Evolutionary conservation across 2,888 invertebrate genomes (phyloP).

Genomic region (Leptogaster cylindrica): DNA sequence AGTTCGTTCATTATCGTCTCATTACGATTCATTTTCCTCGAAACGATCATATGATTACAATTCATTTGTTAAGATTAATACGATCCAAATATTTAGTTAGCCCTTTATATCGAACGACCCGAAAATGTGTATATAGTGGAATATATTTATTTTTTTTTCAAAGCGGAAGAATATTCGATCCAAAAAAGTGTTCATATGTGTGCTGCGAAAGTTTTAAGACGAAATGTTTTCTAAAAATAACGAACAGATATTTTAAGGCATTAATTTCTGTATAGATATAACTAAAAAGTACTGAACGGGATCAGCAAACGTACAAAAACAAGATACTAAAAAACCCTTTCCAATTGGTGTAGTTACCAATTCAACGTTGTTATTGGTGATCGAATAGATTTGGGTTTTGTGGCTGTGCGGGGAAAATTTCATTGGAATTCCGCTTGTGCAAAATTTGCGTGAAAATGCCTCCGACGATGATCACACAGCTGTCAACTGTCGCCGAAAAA

Average conservation of each 20-base stretch:
- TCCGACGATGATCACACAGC: slow-evolving; percentile 40
- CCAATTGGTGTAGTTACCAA: background rate
- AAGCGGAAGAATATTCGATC: slow-evolving; percentile 31
- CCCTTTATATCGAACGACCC: slow-evolving; percentile 26
- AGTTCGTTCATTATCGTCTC: slow-evolving; percentile 16
- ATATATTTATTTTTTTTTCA: no score
- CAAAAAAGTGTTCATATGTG: slow-evolving; percentile 18
- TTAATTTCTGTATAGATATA: slow-evolving; percentile 38
- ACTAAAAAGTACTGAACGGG: slow-evolving; percentile 17
- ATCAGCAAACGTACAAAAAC: slow-evolving; percentile 21
- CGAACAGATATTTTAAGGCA: slow-evolving; percentile 40
- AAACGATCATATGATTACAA: slow-evolving; percentile 17
- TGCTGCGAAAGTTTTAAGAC: slow-evolving; percentile 24
- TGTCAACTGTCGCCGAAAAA: slow-evolving; percentile 34
- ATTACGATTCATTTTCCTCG: slow-evolving; percentile 19
- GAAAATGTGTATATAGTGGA: slow-evolving; percentile 12
- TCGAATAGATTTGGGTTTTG: no score
- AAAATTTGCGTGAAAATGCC: slow-evolving; percentile 26
- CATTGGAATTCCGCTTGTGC: background rate
- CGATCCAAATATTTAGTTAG: background rate
- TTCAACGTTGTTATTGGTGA: no score
- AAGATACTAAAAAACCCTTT: slow-evolving; percentile 2
- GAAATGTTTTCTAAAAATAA: slow-evolving; percentile 42
- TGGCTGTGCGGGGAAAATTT: background rate
- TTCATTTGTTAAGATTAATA: slow-evolving; percentile 1